A percentile compares a stretch with the other conserved stretches of the same genome.
phyloP scores from a whole-genome alignment of 2,888 invertebrate genomes.

The Diarsia brunnea region DNA sequence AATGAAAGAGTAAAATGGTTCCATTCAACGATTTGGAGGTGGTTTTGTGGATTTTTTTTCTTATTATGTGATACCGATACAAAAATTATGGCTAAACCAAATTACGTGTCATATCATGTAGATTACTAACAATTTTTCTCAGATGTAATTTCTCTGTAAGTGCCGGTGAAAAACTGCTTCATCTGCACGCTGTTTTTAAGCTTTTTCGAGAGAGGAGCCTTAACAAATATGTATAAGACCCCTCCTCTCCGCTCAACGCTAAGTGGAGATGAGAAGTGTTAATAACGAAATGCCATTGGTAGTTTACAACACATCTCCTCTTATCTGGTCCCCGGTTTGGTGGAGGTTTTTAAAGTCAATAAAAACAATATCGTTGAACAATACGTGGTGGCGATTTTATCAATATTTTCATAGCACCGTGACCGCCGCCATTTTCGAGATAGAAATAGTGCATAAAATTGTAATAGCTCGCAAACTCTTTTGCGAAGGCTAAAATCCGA shows the following conservation, averaged over 20 bases:
- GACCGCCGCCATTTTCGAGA: constrained; percentile 10
- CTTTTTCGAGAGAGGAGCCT: too few relatives aligned
- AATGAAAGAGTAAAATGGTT: too few relatives aligned
- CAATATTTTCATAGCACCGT: not conserved
- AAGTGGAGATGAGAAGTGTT: not conserved
- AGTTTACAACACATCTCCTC: not conserved
- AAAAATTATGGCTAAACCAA: too few relatives aligned
- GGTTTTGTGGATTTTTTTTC: too few relatives aligned
- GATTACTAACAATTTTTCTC: too few relatives aligned
- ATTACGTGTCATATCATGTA: too few relatives aligned
- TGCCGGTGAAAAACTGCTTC: too few relatives aligned
- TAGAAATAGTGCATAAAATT: constrained; percentile 7
- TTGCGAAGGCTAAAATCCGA: constrained; percentile 16
- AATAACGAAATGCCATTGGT: not conserved
- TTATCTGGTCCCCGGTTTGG: not conserved
- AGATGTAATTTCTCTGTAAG: too few relatives aligned
- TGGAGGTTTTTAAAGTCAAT: not conserved
- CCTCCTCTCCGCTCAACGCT: not conserved
- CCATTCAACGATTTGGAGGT: too few relatives aligned
- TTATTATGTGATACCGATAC: too few relatives aligned
- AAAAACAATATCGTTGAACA: not conserved
- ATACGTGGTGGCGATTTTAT: not conserved
- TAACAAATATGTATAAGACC: not conserved
- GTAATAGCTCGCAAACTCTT: constrained; percentile 20
- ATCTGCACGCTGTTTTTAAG: too few relatives aligned